Percentiles rank a stretch among this genome's conserved stretches.
phyloP scores from a whole-genome alignment of 2,888 invertebrate genomes.

The Caenorhabditis sp. region DNA sequence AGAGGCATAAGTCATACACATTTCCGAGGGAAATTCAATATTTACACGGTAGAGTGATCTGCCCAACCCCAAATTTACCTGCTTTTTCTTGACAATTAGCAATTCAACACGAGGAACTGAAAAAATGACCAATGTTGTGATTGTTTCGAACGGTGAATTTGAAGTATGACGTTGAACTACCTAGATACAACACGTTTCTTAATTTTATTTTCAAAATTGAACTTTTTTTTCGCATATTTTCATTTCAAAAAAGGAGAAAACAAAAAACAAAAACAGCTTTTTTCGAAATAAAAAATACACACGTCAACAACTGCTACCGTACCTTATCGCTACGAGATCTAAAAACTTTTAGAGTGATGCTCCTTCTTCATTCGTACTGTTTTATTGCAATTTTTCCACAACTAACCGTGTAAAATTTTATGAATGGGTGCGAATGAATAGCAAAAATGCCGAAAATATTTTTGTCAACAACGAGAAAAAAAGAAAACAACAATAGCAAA shows the following conservation, averaged over 20 bases:
- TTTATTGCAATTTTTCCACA: background rate
- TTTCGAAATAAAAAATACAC: constrained; percentile 8
- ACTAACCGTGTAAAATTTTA: background rate
- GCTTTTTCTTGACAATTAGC: no score
- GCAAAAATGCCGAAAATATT: background rate
- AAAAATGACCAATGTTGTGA: background rate
- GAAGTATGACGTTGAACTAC: background rate
- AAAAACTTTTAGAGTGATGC: background rate
- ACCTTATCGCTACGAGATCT: background rate
- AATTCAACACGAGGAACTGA: no score
- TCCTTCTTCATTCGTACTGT: background rate
- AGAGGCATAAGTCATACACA: no score
- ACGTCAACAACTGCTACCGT: background rate
- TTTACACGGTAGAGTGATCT: no score
- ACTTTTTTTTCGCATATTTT: background rate
- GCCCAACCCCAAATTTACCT: no score
- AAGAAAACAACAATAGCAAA: background rate
- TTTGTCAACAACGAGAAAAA: background rate
- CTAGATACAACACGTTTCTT: background rate
- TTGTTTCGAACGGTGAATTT: background rate
- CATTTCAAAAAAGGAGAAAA: background rate
- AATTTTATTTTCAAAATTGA: no score
- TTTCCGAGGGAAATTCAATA: no score
- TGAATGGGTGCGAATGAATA: background rate
- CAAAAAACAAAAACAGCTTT: constrained; percentile 2